Conservation (phyloP, 2,797 vertebrate genomes). For the Crypturellus tataupa region DNA sequence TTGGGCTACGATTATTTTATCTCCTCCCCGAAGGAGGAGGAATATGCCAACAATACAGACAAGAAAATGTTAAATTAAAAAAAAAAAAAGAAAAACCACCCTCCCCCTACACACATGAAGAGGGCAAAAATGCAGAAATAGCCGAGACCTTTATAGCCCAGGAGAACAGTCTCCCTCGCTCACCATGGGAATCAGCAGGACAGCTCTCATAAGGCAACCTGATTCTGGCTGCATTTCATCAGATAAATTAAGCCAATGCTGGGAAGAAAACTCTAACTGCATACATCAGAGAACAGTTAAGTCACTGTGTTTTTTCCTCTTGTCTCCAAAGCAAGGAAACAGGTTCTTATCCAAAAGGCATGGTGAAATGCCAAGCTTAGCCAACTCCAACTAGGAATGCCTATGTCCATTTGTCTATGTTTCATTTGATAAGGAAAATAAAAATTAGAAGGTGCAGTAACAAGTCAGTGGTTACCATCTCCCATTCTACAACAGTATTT, state of each 20-base stretch:
- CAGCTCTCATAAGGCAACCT: not conserved
- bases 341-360: not conserved
- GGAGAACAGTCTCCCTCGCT: not conserved
- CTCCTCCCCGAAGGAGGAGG: not conserved
- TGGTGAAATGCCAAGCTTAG: not conserved
- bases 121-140: not conserved
- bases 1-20: not conserved
- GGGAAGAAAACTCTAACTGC: not conserved
- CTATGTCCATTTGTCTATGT: no score
- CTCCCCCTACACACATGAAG: not conserved
- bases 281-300: not conserved
- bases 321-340: not conserved
- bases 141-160: not conserved
- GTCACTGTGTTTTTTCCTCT: not conserved
- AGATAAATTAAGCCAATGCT: not conserved
- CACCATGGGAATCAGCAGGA: not conserved
- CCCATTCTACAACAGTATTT: not conserved
- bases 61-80: not conserved
- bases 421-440: not conserved
- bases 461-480: not conserved
- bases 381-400: not conserved
- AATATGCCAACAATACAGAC: not conserved
- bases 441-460: not conserved
- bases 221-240: not conserved
- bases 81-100: not conserved